Evolutionary conservation across 1,140 invertebrate species (phyloP).

Genomic region (Pseudomyrmex cubaensis): DNA sequence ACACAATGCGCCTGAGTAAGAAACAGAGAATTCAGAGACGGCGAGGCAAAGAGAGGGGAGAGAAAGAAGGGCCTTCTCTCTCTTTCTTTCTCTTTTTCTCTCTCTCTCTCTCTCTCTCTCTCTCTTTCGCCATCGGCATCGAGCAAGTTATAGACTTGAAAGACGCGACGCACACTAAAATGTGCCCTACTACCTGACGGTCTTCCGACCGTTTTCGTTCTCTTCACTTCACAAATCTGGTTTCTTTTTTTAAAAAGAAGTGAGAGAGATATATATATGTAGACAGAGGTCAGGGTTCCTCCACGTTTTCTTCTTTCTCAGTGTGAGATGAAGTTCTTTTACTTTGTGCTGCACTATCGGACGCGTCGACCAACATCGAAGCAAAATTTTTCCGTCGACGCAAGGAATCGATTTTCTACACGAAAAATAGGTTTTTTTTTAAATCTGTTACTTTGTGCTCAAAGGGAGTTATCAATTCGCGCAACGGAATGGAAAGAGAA

Average conservation of each 20-base stretch:
- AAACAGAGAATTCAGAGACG: constrained; percentile 53
- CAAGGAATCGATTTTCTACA: constrained; percentile 62
- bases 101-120: constrained; percentile 35
- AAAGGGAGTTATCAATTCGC: constrained; percentile 58
- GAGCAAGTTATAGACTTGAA: constrained; percentile 71
- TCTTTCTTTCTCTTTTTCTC: constrained; percentile 12
- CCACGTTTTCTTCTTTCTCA: constrained; percentile 63
- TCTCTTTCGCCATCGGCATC: constrained; percentile 16
- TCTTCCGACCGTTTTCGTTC: constrained; percentile 63
- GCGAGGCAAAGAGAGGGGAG: background rate
- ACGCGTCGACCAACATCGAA: too few species aligned
- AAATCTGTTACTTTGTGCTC: constrained; percentile 57
- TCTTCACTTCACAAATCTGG: constrained; percentile 58
- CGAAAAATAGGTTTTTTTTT: constrained; percentile 47
- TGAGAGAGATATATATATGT: constrained; percentile 33
- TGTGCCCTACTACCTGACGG: constrained; percentile 74
- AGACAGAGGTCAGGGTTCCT: constrained; percentile 76
- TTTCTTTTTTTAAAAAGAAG: constrained; percentile 63
- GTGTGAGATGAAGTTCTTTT: constrained; percentile 36
- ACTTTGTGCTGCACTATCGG: too few species aligned
- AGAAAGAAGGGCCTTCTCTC: constrained; percentile 30
- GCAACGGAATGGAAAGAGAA: background rate
- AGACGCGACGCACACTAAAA: constrained; percentile 70
- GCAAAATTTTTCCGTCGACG: constrained; percentile 62
- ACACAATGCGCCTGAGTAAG: constrained; percentile 68